Percentiles rank a stretch among this genome's conserved stretches.
Evolutionary conservation across 2,113 vertebrate genomes (phyloP).

Genomic region (Melanerpes aurifrons): DNA sequence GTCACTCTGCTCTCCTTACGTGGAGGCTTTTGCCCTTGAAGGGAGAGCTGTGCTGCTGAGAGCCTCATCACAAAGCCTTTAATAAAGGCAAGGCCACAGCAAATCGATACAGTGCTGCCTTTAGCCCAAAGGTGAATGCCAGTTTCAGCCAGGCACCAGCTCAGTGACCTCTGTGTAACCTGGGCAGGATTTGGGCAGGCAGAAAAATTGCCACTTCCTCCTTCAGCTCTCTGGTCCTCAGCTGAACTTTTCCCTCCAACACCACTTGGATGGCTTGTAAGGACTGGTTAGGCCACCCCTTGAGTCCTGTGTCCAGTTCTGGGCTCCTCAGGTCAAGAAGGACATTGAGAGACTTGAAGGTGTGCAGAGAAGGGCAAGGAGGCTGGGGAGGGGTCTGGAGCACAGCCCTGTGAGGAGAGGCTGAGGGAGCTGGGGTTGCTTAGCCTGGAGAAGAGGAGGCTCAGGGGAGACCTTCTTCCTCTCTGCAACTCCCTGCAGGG

Average conservation of each 20-base stretch:
- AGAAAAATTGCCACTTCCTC: conserved; percentile 1
- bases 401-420: too few species aligned
- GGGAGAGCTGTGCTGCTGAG: background rate
- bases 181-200: background rate
- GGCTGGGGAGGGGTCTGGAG: too few species aligned
- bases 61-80: conserved; percentile 48
- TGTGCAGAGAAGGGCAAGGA: too few species aligned
- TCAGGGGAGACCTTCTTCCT: too few species aligned
- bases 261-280: background rate
- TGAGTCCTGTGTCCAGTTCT: too few species aligned
- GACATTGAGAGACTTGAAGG: too few species aligned
- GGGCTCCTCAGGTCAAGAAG: too few species aligned
- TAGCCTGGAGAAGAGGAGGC: too few species aligned
- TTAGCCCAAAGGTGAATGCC: background rate
- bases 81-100: conserved; percentile 44
- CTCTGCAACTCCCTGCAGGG: too few species aligned
- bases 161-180: background rate
- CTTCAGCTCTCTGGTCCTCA: background rate
- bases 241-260: background rate
- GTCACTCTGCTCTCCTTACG: background rate
- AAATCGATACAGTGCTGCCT: conserved; percentile 17
- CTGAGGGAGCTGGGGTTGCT: too few species aligned
- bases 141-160: background rate
- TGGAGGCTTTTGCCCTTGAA: background rate
- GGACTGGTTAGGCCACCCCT: background rate